Base-by-base conservation (phyloP, 2,888 invertebrate species). In the Notodonta ziczac region DNA sequence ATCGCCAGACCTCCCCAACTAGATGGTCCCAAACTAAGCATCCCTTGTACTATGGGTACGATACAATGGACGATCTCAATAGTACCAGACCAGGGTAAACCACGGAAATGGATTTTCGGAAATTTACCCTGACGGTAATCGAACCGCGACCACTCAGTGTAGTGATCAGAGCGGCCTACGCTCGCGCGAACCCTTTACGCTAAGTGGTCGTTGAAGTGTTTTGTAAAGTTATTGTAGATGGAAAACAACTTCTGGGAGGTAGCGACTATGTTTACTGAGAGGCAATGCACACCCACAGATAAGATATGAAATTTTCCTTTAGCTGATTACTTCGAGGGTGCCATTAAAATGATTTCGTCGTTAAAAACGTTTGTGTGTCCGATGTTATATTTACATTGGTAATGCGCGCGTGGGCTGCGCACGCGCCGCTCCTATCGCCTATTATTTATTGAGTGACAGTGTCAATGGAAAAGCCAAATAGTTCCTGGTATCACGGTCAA, bases 321-420 rank as follows among this genome's bases (percentile, higher is more conserved):
- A 35, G 4, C 35, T 35, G 5, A 35, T 0, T 35, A 35, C 35
- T 42, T 42, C 4, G 8, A 42, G 4, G 42, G 13, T 46, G 7
- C 4, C 13, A 46, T 46, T 44, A 46, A 46, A 46, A 46, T 46
- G 46, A 46, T 46, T 46, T 46, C 4, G 46, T n/a, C 10, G 13
- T 46, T 6, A 13, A 46, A 46, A 46, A 46, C 46, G 14, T 54
- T 54, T 54, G 59, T 64, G 74, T 74, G 75, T 77, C 69, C 76
- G 68, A 7, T 69, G 72, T 80, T 67, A 70, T 77, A 81, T 87
- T 85, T 82, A 82, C 81, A 83, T 83, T 82, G 77, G 69, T 82
- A 84, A 86, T 86, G 77, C 67, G 74, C 66, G 81, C 81, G 87
- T 87, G 83, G 88, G 88, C 72, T 71, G 82, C 82, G 86, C 87